Base-by-base conservation (phyloP, 2,888 invertebrate species). In the Drosophila nr. perissopoda region DNA sequence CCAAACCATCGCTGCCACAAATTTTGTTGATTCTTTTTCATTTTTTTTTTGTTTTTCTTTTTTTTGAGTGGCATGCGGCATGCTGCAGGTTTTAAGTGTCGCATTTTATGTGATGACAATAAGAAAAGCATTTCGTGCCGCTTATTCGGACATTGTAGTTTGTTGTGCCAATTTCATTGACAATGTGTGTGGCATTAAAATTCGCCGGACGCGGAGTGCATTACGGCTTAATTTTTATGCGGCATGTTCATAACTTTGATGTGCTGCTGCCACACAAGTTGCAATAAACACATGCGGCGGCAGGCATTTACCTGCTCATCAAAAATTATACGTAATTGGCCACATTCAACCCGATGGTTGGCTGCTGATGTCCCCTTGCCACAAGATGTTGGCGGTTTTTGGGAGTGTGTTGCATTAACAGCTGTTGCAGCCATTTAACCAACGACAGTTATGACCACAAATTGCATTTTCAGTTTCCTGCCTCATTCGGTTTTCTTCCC, bases 151-250 rank as follows among this genome's bases (percentile, higher is more conserved):
- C 86, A 87, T 70, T 84, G 88, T 88, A 77, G 82, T 70, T 66
- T 77, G 60, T 60, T 68, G n/a, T 40, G 51, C 27, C 31, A 13
- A 21, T 64, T 62, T 56, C 66, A 63, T 57, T 49, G 79, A 70
- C 69, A 80, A 69, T 77, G 80, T 45, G 25, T 29, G 51, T 49
- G 29, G 42, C 73, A 67, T 65, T 76, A 76, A 75, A 73, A 62
- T 40, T 18, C 21, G 64, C 62, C 40, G 45, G 36, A 66, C n/a
- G 48, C 45, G 36, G 51, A 78, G 80, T 77, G 82, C 87, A 87
- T 89, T 89, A 87, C 82, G 82, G 76, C 89, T 82, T 89, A 84
- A 89, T 87, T 87, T 89, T 84, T 75, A 84, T 75, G 76, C 75
- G 69, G 58, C 73, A 66, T 82, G 73, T 77, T 77, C 85, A 81